Evolutionary conservation across 2,888 invertebrate genomes (phyloP).

Genomic region (Spodoptera littoralis): DNA sequence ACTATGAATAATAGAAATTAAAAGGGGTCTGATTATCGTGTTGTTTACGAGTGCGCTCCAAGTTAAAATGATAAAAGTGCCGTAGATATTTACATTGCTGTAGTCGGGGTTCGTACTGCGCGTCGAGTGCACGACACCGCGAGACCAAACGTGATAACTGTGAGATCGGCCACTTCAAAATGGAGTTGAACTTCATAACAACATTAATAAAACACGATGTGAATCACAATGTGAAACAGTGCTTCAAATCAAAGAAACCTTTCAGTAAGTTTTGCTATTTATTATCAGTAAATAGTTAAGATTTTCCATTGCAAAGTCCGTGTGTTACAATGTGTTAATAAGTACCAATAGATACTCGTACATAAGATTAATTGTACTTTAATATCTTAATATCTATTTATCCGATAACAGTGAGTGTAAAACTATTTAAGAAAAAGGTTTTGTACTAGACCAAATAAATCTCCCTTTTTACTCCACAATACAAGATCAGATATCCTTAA

Average conservation of each 20-base stretch:
- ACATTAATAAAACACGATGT: slow-evolving; percentile 85
- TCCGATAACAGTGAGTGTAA: too few species aligned
- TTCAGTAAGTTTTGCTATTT: slow-evolving; percentile 75
- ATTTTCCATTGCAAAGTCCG: too few species aligned
- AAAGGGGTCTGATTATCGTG: slow-evolving; percentile 62
- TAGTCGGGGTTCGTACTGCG: slow-evolving; percentile 69
- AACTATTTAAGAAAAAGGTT: too few species aligned
- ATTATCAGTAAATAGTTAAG: too few species aligned
- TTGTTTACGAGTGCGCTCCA: slow-evolving; percentile 70
- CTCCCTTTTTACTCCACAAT: too few species aligned
- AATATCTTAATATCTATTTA: too few species aligned
- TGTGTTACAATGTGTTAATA: too few species aligned
- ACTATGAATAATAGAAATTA: slow-evolving; percentile 49
- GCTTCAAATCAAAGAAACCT: slow-evolving; percentile 84
- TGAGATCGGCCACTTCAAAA: slow-evolving; percentile 62
- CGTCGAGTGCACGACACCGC: slow-evolving; percentile 62
- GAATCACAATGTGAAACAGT: slow-evolving; percentile 86
- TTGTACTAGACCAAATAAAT: too few species aligned
- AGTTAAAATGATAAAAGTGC: slow-evolving; percentile 72
- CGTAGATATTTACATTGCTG: slow-evolving; percentile 71
- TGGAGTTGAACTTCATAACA: slow-evolving; percentile 84
- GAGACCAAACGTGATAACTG: slow-evolving; percentile 38
- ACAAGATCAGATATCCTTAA: too few species aligned
- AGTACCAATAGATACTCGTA: too few species aligned
- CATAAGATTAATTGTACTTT: too few species aligned